These are phyloP conservation scores for Eurystomus glaucurus DNA, from an alignment of 2,797 vertebrate species.

Conservation along the genomic window DNA sequence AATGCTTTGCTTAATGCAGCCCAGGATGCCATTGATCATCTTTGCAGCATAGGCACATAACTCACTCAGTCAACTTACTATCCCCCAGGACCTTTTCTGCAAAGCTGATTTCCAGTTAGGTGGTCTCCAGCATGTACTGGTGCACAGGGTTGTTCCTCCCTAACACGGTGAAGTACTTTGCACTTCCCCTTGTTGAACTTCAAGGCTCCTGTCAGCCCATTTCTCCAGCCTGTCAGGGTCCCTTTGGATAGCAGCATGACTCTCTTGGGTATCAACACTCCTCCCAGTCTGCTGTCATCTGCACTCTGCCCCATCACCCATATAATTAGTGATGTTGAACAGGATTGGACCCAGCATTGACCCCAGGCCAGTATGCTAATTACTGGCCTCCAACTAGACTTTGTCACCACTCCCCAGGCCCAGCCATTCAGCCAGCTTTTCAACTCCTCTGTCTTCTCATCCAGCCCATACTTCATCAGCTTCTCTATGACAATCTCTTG, in stretches of 20 bases:
- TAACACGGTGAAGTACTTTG: too few species aligned
- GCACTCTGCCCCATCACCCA: neutral
- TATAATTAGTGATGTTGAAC: neutral
- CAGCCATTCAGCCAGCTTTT: neutral
- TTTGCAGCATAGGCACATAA: neutral
- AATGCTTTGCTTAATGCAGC: neutral
- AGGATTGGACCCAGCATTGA: neutral
- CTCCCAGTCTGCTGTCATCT: neutral
- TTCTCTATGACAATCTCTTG: neutral
- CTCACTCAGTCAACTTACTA: neutral
- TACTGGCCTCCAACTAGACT: neutral
- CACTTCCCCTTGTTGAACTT: too few species aligned
- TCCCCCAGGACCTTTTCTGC: neutral
- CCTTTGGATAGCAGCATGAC: too few species aligned
- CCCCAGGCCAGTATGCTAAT: neutral
- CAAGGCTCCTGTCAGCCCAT: too few species aligned
- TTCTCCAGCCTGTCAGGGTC: too few species aligned
- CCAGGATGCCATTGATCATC: neutral
- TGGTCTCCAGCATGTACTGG: too few species aligned
- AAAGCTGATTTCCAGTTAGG: neutral
- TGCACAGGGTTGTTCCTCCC: too few species aligned
- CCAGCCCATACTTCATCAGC: neutral
- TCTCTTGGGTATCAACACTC: neutral
- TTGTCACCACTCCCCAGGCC: neutral
- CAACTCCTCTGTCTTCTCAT: neutral